Evolutionary conservation across 2,888 invertebrate species (phyloP).

Genomic region (Agrilus mali): DNA sequence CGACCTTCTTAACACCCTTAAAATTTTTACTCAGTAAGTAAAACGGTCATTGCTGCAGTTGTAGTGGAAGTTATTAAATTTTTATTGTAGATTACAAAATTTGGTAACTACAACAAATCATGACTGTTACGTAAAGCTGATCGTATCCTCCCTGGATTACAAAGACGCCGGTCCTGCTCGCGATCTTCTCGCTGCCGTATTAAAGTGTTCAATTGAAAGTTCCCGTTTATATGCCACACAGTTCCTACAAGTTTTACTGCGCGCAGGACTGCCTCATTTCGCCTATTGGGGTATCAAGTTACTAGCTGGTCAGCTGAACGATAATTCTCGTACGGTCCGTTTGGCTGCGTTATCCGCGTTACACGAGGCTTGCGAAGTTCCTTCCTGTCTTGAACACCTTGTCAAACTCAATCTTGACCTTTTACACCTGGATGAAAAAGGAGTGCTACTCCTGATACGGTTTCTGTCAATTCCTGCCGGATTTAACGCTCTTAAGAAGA

Average conservation of each 20-base stretch:
- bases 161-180: conserved; percentile 59
- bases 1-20: conserved; percentile 57
- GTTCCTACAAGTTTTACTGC: conserved; percentile 74
- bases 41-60: conserved; percentile 2
- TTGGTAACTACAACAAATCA: conserved; percentile 73
- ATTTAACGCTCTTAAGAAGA: conserved; percentile 47
- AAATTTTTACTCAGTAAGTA: conserved; percentile 61
- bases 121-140: conserved; percentile 87
- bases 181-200: conserved; percentile 44
- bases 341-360: conserved; percentile 69
- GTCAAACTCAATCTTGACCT: conserved; percentile 61
- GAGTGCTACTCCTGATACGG: conserved; percentile 61
- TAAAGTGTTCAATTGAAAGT: conserved; percentile 44
- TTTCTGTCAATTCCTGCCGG: conserved; percentile 63
- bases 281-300: conserved; percentile 79
- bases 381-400: conserved; percentile 62
- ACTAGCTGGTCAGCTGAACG: conserved; percentile 73
- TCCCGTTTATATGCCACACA: conserved; percentile 81
- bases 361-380: conserved; percentile 87
- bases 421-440: conserved; percentile 60
- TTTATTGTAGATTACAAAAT: conserved; percentile 54
- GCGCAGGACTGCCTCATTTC: conserved; percentile 62
- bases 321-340: conserved; percentile 67
- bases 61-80: neutral
- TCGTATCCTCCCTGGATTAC: conserved; percentile 86